These are phyloP conservation scores for Aviceda subcristata DNA, from an alignment of 2,113 vertebrate genomes.

Conservation along the genomic window DNA sequence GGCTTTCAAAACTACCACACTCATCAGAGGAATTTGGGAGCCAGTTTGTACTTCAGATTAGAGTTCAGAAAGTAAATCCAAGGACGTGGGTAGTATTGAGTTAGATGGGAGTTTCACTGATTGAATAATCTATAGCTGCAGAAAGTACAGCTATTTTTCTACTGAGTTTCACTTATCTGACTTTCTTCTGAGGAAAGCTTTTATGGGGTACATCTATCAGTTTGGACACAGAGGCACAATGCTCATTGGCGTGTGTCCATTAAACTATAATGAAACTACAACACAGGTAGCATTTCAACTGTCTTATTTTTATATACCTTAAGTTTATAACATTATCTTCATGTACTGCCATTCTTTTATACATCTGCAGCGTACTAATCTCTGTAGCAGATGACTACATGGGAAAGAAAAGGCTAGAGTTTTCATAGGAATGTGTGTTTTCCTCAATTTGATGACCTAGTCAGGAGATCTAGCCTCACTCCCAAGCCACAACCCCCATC, in stretches of 20 bases:
- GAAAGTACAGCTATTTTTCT: conserved; percentile 56
- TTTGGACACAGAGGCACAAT: conserved; percentile 12
- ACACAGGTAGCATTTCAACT: neutral
- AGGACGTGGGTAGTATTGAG: conserved; percentile 18
- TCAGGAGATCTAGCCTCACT: neutral
- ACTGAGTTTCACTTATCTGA: conserved; percentile 48
- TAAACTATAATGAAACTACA: conserved; percentile 19
- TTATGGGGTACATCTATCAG: conserved; percentile 56
- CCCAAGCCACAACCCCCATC: neutral
- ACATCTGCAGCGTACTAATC: neutral
- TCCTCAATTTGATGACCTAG: neutral
- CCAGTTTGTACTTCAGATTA: neutral
- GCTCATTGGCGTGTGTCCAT: neutral
- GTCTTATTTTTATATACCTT: conserved; percentile 13
- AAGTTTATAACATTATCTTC: neutral
- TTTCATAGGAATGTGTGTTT: neutral
- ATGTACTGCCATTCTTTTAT: neutral
- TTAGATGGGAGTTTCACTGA: conserved; percentile 49
- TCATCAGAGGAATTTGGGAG: neutral
- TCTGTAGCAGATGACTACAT: neutral
- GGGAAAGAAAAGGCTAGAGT: neutral
- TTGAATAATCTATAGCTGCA: conserved; percentile 60
- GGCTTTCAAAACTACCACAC: neutral
- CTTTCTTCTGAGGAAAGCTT: conserved; percentile 46
- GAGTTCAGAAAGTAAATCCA: conserved; percentile 34